These are phyloP conservation scores for Caenorhabditis afra DNA, from an alignment of 2,888 invertebrate species.

Conservation along the genomic window DNA sequence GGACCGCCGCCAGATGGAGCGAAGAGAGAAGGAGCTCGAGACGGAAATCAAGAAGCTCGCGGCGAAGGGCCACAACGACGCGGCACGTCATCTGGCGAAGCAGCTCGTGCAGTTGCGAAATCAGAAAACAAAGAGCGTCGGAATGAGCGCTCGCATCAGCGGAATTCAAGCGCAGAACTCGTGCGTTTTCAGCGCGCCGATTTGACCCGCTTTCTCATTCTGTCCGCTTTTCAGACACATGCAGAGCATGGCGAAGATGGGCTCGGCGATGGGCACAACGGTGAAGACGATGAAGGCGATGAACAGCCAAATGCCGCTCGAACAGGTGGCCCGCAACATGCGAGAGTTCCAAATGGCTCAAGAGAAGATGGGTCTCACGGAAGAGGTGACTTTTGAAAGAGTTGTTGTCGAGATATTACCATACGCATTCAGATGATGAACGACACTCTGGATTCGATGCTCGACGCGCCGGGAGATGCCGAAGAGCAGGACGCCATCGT, in stretches of 20 bases:
- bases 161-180: slow-evolving; percentile 84
- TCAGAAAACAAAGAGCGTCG: slow-evolving; percentile 89
- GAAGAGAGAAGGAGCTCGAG: slow-evolving; percentile 92
- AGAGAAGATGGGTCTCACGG: slow-evolving; percentile 94
- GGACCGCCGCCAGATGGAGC: slow-evolving; percentile 88
- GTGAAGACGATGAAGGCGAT: slow-evolving; percentile 92
- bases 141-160: slow-evolving; percentile 88
- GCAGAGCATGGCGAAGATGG: slow-evolving; percentile 91
- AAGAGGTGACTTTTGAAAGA: slow-evolving; percentile 86
- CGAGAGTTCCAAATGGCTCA: slow-evolving; percentile 89
- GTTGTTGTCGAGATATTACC: neutral
- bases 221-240: slow-evolving; percentile 83
- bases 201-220: no score
- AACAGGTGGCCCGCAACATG: slow-evolving; percentile 87
- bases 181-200: slow-evolving; percentile 1
- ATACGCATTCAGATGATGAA: slow-evolving; percentile 83
- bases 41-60: slow-evolving; percentile 91
- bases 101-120: slow-evolving; percentile 91
- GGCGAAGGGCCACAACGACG: slow-evolving; percentile 89
- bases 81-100: slow-evolving; percentile 87
- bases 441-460: slow-evolving; percentile 91
- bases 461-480: slow-evolving; percentile 92
- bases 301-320: slow-evolving; percentile 84
- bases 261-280: slow-evolving; percentile 91
- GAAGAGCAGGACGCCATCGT: slow-evolving; percentile 91